phyloP scores from a whole-genome alignment of 2,888 invertebrate genomes.

The Himalopsyche anomala region DNA sequence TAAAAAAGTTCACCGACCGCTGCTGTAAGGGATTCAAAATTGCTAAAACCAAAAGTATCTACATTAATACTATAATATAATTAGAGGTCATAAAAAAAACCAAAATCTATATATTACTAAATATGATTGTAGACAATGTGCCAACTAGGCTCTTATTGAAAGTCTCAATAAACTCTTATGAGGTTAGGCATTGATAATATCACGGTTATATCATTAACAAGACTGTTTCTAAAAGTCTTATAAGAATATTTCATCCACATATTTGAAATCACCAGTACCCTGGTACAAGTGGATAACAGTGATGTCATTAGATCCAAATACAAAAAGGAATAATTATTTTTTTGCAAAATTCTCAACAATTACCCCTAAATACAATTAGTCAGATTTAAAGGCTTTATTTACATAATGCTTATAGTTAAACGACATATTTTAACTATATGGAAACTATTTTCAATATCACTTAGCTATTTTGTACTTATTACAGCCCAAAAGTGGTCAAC shows the following conservation, averaged over 20 bases:
- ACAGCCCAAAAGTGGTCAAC: constrained; percentile 12
- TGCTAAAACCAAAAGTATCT: not conserved
- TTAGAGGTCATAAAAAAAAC: not conserved
- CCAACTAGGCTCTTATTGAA: too few species aligned
- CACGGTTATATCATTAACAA: too few species aligned
- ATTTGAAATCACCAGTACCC: not conserved
- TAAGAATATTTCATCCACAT: too few species aligned
- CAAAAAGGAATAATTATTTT: too few species aligned
- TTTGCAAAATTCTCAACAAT: constrained; percentile 13
- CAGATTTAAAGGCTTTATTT: not conserved
- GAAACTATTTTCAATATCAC: constrained; percentile 20
- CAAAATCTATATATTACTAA: not conserved
- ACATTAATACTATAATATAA: not conserved
- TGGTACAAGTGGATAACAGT: too few species aligned
- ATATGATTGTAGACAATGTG: too few species aligned
- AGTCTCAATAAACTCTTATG: too few species aligned
- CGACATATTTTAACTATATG: not conserved
- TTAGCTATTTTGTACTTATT: constrained; percentile 21
- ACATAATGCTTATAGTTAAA: not conserved
- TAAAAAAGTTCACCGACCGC: too few species aligned
- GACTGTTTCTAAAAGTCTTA: too few species aligned
- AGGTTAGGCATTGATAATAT: too few species aligned
- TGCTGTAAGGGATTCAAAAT: not conserved
- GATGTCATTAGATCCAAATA: too few species aligned
- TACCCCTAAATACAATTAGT: not conserved